Base-by-base conservation (phyloP, 2,888 invertebrate species). In the Drosophila mettleri region DNA sequence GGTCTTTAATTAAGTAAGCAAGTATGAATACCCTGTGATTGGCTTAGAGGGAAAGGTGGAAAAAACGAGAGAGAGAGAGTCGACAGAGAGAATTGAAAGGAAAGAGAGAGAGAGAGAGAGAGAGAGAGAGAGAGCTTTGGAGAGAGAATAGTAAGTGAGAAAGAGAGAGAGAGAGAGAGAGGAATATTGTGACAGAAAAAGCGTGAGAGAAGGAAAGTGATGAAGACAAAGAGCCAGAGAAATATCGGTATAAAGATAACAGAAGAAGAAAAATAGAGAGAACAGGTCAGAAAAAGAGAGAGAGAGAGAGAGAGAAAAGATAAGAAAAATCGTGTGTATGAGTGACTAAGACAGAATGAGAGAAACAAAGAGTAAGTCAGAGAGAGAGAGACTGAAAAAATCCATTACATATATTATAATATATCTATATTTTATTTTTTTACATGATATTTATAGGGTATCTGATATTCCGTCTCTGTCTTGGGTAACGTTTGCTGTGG, bases 21-120 rank as follows among this genome's bases (percentile, higher is more conserved):
- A 38, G 24, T 20, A 6, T 14, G 27, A 16, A 61, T 67, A 72
- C 72, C 61, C 65, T 65, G 65, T 39, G 16, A 24, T 38, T 8
- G 34, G 14, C 3, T 0, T 2, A 20, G 20, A 33, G 33, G 18
- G 20, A 18, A 12, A 29, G 12, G 2, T 45, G 16, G 3, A 9
- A 0, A 10, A 3, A 8, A 12, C 2, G 10, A 5, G 8, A 12
- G 10, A 6, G 10, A 7, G 12, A 1, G 6, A 12, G 29, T 0
- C 3, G n/a, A n/a, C 2, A n/a, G n/a, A 33, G 34, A 34, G 34
- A n/a, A 7, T 5, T 1, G 14, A 6, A 1, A 34, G 38, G 16
- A 18, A 8, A n/a, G n/a, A n/a, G 16, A 7, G 5, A n/a, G 33
- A n/a, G 31, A 5, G 45, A 18, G 29, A 12, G 2, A 29, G 18